phyloP scores from a whole-genome alignment of 2,797 vertebrate genomes.

The Crenuchus spilurus region DNA sequence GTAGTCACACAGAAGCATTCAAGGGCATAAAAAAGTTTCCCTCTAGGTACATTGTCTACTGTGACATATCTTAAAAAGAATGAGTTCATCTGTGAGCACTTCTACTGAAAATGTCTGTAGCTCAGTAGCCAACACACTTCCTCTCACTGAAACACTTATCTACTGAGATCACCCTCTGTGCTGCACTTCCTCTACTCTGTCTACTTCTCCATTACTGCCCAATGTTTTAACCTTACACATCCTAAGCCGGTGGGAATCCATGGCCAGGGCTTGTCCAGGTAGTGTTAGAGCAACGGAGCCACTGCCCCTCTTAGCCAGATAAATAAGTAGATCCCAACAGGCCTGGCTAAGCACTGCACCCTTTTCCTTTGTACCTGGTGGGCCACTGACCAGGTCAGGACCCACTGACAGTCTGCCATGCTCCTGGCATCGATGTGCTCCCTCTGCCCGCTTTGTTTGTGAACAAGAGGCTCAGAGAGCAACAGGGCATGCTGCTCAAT shows the following conservation, averaged over 20 bases:
- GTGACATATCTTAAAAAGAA: neutral
- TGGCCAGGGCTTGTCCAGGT: neutral
- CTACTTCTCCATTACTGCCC: neutral
- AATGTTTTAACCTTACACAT: conserved; percentile 5
- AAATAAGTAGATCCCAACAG: conserved; percentile 24
- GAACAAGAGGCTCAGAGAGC: conserved; percentile 30
- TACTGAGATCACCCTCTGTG: conserved; percentile 8
- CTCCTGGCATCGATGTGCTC: conserved; percentile 28
- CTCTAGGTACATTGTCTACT: neutral
- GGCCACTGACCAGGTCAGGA: conserved; percentile 12
- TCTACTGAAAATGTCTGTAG: neutral
- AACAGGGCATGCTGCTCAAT: conserved; percentile 6
- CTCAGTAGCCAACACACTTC: neutral
- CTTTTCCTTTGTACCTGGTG: neutral
- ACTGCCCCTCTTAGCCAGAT: conserved; percentile 30
- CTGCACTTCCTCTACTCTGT: neutral
- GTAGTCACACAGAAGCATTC: neutral
- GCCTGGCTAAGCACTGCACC: conserved; percentile 15
- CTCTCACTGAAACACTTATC: neutral
- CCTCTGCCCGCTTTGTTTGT: conserved; percentile 26
- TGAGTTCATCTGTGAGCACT: neutral
- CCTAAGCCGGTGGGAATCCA: neutral
- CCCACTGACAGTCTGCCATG: conserved; percentile 15
- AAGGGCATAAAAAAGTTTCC: neutral
- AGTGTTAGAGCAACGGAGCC: neutral